These are phyloP conservation scores for Dicrurus megarhynchus DNA, from an alignment of 2,113 vertebrate species.

Conservation along the genomic window DNA sequence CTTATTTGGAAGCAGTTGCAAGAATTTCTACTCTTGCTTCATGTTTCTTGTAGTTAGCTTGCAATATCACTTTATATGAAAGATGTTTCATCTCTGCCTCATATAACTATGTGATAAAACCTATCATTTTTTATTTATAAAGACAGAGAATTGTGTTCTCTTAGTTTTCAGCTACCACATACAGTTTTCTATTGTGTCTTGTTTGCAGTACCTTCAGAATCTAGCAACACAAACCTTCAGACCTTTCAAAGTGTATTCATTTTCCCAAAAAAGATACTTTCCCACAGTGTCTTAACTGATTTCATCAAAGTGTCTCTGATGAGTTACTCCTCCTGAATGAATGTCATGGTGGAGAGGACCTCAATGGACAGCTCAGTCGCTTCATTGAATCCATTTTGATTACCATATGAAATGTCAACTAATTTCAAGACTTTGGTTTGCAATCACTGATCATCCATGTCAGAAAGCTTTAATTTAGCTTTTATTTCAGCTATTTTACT, in stretches of 20 bases:
- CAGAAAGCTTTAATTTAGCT: constrained; percentile 34
- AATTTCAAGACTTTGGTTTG: constrained; percentile 55
- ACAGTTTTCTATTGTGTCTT: neutral
- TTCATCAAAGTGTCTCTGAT: constrained; percentile 37
- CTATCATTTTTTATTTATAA: neutral
- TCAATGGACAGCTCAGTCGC: constrained; percentile 58
- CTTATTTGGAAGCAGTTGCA: neutral
- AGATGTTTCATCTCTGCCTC: neutral
- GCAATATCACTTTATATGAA: neutral
- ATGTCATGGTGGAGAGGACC: constrained; percentile 61
- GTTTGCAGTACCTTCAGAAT: neutral
- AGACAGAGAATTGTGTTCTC: neutral
- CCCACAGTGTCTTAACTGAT: constrained; percentile 44
- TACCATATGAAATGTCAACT: constrained; percentile 54
- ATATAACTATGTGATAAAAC: neutral
- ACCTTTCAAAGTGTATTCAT: constrained; percentile 9
- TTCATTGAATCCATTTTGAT: constrained; percentile 59
- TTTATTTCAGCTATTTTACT: constrained; percentile 43
- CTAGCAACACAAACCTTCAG: neutral
- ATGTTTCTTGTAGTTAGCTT: neutral
- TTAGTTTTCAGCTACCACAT: neutral
- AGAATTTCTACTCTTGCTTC: neutral
- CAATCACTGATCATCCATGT: constrained; percentile 41
- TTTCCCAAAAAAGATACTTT: constrained; percentile 13
- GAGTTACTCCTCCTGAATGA: constrained; percentile 39